These are phyloP conservation scores for Virgularia gustaviana DNA, from an alignment of 92 coral and sea anemone genomes.

Conservation along the genomic window DNA sequence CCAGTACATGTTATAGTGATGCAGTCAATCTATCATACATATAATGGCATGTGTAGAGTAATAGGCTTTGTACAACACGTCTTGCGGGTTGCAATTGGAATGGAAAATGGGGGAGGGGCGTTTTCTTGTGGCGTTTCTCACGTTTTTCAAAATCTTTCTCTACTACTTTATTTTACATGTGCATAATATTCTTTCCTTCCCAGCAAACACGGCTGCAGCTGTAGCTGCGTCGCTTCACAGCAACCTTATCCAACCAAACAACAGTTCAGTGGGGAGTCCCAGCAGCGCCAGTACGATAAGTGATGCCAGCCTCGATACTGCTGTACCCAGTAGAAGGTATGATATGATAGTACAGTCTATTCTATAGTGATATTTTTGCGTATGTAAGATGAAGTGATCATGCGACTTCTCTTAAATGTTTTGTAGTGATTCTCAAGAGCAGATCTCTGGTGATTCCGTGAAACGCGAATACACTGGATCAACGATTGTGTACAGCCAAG, in stretches of 20 bases:
- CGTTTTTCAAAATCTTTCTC: no score
- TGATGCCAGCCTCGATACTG: constrained; percentile 63
- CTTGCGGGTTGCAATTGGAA: no score
- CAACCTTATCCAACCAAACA: constrained; percentile 68
- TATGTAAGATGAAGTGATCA: neutral
- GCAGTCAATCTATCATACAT: no score
- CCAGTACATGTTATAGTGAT: no score
- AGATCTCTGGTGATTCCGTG: constrained; percentile 54
- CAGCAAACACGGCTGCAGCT: constrained; percentile 82
- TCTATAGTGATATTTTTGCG: no score
- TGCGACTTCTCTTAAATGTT: neutral
- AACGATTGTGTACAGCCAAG: constrained; percentile 52
- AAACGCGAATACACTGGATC: constrained; percentile 54
- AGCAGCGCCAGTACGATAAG: constrained; percentile 93
- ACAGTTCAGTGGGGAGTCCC: constrained; percentile 69
- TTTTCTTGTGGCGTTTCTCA: no score
- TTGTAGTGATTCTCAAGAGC: constrained; percentile 52
- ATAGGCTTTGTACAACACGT: no score
- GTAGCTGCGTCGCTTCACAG: constrained; percentile 88
- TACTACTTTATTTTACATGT: no score
- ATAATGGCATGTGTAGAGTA: no score
- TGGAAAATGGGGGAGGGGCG: no score
- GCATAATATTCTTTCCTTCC: no score
- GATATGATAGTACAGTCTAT: neutral
- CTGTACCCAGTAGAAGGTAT: constrained; percentile 25